These are phyloP conservation scores for Thinocorus orbignyianus DNA, from an alignment of 2,113 vertebrate genomes.

Conservation along the genomic window DNA sequence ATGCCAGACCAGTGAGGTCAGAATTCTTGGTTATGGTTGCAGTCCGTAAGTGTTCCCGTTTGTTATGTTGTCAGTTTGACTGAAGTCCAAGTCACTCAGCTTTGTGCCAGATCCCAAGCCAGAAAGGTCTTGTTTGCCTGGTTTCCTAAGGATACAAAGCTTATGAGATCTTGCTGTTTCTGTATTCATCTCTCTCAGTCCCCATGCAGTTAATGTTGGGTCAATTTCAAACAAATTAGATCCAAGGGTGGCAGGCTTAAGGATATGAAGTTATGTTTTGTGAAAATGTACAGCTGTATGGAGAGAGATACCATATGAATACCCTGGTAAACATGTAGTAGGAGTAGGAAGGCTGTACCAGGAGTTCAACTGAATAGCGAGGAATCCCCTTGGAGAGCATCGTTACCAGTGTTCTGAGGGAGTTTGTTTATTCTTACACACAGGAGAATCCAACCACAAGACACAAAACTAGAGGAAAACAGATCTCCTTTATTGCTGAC, in stretches of 20 bases:
- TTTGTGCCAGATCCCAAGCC: slow-evolving; percentile 62
- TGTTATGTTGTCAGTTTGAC: slow-evolving; percentile 63
- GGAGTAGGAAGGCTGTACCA: neutral
- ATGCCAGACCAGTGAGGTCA: slow-evolving; percentile 69
- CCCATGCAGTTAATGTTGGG: neutral
- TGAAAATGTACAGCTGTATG: slow-evolving; percentile 5
- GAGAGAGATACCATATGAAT: neutral
- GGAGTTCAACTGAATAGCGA: neutral
- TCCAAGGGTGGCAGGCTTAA: neutral
- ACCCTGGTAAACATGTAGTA: neutral
- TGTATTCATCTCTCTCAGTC: neutral
- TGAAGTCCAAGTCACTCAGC: slow-evolving; percentile 65
- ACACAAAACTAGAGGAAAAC: neutral
- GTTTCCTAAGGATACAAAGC: slow-evolving; percentile 26
- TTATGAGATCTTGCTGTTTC: neutral
- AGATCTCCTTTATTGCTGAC: neutral
- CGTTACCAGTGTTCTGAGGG: neutral
- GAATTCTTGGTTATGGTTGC: slow-evolving; percentile 66
- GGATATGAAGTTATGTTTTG: neutral
- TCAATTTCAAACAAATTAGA: neutral
- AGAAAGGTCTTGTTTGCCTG: slow-evolving; percentile 55
- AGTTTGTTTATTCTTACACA: neutral
- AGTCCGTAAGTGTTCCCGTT: slow-evolving; percentile 57
- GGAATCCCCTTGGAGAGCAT: neutral
- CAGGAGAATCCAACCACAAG: neutral